Conservation (phyloP, 2,113 vertebrate genomes). For the Crotalus viridis region DNA sequence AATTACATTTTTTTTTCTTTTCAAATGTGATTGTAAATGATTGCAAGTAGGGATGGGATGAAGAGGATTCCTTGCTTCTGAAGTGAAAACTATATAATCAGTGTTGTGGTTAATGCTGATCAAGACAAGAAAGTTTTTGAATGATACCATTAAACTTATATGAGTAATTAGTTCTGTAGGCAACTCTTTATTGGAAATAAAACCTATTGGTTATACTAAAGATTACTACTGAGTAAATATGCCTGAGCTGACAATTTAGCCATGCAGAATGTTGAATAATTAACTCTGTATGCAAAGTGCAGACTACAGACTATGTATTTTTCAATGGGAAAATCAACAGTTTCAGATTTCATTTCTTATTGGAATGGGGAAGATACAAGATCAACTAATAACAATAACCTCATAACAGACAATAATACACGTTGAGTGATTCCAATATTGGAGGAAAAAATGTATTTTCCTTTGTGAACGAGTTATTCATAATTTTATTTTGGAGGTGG, state of each 20-base stretch:
- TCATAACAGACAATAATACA: background rate
- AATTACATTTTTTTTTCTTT: constrained; percentile 18
- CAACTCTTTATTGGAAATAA: background rate
- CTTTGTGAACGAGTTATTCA: background rate
- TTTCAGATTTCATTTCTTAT: background rate
- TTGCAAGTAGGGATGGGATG: background rate
- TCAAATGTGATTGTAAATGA: constrained; percentile 24
- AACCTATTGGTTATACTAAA: background rate
- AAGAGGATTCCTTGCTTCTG: background rate
- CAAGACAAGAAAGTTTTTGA: background rate
- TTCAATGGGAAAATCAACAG: background rate
- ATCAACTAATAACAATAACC: background rate
- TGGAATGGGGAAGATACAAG: too few species aligned
- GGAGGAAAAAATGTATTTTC: background rate
- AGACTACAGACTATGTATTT: background rate
- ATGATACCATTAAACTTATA: background rate
- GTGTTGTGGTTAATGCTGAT: background rate
- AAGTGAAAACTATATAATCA: background rate
- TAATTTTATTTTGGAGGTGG: background rate
- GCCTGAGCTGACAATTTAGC: background rate
- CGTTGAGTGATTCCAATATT: background rate
- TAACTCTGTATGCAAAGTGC: background rate
- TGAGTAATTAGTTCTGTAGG: background rate
- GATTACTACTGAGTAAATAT: background rate
- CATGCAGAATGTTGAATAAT: background rate